phyloP scores from a whole-genome alignment of 1,140 invertebrate genomes.

The Philotrypesis tridentata region DNA sequence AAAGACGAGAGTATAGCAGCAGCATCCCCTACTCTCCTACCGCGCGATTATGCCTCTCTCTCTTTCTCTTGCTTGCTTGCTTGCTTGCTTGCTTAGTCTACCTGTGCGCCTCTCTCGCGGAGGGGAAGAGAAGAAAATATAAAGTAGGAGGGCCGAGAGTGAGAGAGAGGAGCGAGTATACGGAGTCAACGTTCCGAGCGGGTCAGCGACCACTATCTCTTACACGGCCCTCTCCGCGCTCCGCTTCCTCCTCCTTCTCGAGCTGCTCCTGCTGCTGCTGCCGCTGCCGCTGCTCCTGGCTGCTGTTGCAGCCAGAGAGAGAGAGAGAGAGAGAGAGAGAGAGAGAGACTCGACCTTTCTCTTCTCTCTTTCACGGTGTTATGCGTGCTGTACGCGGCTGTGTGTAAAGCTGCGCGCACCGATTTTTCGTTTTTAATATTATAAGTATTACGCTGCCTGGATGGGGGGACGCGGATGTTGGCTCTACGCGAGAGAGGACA shows the following conservation, averaged over 20 bases:
- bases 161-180: constrained; percentile 18
- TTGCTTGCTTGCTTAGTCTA: background rate
- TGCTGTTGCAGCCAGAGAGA: too few relatives aligned
- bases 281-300: too few relatives aligned
- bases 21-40: background rate
- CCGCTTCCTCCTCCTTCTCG: constrained; percentile 52
- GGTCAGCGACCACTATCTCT: constrained; percentile 72
- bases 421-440: background rate
- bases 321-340: too few relatives aligned
- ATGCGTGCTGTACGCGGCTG: background rate
- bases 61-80: too few relatives aligned
- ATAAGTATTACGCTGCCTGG: too few relatives aligned
- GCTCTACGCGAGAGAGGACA: too few relatives aligned
- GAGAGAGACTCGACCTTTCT: constrained; percentile 24
- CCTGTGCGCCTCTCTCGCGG: background rate
- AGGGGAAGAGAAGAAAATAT: constrained; percentile 9
- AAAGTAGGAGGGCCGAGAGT: background rate
- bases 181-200: constrained; percentile 74
- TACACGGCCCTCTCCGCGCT: constrained; percentile 56
- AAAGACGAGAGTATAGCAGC: background rate
- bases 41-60: background rate
- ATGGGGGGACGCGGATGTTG: too few relatives aligned
- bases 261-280: background rate
- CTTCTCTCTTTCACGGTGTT: background rate
- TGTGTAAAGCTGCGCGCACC: background rate